Base-by-base conservation (phyloP, 2,113 vertebrate genomes). In the Notiomystis cincta region DNA sequence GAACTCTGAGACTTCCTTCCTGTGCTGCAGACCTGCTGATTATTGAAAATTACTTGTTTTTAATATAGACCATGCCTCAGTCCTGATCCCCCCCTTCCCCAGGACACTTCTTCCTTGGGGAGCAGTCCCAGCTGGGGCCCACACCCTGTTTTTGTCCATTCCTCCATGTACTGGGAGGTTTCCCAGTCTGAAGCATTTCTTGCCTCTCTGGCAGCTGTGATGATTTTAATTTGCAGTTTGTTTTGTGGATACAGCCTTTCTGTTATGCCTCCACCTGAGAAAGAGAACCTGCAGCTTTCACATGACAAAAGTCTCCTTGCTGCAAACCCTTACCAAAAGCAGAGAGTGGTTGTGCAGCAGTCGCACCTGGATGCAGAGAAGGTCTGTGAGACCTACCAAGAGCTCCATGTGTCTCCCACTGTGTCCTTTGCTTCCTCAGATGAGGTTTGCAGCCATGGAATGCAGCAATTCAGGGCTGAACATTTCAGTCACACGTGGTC, bases 331-430 rank as follows among this genome's bases (percentile, higher is more conserved):
- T 58, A 15, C 31, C 35, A 38, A 37, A 45, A 80, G 9, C 5
- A 33, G 54, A 24, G 66, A 24, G 22, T 3, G 27, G 20, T 7
- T 65, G 40, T 38, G 47, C 5, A 37, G 73, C 85, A 78, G 7
- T 4, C 50, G 18, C 33, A 31, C 16, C 51, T 60, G 79, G 66
- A 11, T 45, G 38, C 15, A 62, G 73, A 33, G 31, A 35, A 33
- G 54, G 9, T 71, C 38, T 1, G 0, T 15, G 42, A 6, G 17
- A 25, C 18, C 37, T 4, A 3, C 31, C 60, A 67, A 7, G 23
- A 66, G 0, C n/a, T 38, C 53, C 40, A 1, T 0, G 6, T 30
- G 8, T 16, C 42, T 57, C 38, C 62, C 38, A 21, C 53, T 19
- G 2, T 10, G 37, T 19, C 42, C 45, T 77, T 31, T n/a, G 28